A percentile compares a stretch with the other conserved stretches of the same genome.
Evolutionary conservation across 2,113 vertebrate genomes (phyloP).

Genomic region (Rhadina sibilatrix): DNA sequence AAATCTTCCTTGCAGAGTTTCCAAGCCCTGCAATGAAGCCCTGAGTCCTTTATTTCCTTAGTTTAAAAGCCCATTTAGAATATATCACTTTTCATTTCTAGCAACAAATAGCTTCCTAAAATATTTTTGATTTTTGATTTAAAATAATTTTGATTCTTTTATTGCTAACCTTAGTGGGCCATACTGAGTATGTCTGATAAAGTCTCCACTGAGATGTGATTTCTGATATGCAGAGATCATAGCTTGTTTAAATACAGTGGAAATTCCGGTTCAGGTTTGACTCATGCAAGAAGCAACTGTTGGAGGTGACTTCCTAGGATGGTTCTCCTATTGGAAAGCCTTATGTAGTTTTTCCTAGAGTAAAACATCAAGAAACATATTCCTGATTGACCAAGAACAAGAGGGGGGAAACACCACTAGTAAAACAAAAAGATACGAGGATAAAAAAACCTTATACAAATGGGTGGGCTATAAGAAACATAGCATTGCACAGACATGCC

Average conservation of each 20-base stretch:
- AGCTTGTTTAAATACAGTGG: neutral
- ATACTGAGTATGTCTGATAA: neutral
- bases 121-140: neutral
- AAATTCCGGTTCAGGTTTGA: neutral
- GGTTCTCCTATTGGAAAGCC: neutral
- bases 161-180: neutral
- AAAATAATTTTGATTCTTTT: too few relatives aligned
- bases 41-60: neutral
- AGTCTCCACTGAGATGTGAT: neutral
- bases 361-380: neutral
- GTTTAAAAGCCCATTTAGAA: slow-evolving; percentile 10
- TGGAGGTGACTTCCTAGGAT: neutral
- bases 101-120: neutral
- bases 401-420: neutral
- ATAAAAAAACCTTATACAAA: accelerated
- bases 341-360: neutral
- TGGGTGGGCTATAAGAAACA: neutral
- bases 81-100: neutral
- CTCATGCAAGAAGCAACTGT: neutral
- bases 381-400: neutral
- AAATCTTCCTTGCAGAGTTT: slow-evolving; percentile 13
- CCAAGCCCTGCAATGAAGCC: neutral
- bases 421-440: neutral
- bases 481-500: accelerated
- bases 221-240: neutral